Conservation (phyloP, 2,113 vertebrate genomes). For the Panthera leo region DNA sequence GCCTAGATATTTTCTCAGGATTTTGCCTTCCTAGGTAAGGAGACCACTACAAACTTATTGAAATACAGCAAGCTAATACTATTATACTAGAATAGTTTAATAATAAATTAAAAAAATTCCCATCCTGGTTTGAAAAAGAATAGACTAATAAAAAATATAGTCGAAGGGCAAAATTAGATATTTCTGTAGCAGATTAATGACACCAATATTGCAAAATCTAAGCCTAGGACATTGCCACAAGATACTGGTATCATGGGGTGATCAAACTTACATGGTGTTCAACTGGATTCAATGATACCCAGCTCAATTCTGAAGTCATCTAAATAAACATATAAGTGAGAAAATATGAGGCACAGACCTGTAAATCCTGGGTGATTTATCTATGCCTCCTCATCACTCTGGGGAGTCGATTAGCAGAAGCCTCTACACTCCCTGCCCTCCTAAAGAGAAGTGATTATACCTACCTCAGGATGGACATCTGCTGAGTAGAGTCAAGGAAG, state of each 20-base stretch:
- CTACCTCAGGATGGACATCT: neutral
- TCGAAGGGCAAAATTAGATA: neutral
- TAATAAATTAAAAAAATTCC: constrained; percentile 26
- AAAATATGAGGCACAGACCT: neutral
- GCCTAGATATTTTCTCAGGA: constrained; percentile 12
- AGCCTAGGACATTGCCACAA: neutral
- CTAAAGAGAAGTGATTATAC: neutral
- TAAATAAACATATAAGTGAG: neutral
- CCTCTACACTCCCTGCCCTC: neutral
- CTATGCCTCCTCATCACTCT: neutral
- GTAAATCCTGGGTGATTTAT: neutral
- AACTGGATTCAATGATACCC: neutral
- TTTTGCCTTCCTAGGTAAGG: constrained; percentile 8
- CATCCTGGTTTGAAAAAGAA: constrained; percentile 15
- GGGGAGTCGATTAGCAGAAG: neutral
- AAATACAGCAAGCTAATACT: constrained; percentile 45
- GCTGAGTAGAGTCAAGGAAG: neutral
- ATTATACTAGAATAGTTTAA: neutral
- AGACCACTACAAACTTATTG: neutral
- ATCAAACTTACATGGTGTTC: neutral
- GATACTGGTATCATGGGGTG: neutral
- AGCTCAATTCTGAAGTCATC: neutral
- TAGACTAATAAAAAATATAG: neutral
- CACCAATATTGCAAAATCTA: neutral
- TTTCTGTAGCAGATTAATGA: neutral